Conservation (phyloP, 2,113 vertebrate species). For the Paradisaea rubra region DNA sequence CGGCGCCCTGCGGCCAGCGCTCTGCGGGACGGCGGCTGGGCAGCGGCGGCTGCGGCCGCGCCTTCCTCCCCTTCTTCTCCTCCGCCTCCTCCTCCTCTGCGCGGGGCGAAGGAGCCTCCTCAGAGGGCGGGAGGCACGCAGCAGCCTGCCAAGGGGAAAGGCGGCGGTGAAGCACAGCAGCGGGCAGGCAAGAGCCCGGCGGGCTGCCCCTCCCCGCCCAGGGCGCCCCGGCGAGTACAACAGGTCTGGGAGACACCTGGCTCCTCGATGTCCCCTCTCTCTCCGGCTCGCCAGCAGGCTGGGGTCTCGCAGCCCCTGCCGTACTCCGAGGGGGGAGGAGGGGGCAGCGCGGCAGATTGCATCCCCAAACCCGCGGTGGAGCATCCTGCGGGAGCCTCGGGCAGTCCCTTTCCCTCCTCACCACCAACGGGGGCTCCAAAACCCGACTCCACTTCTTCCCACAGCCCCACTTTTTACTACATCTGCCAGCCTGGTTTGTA, state of each 20-base stretch:
- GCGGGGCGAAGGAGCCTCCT: slow-evolving; percentile 33
- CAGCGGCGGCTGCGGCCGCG: neutral
- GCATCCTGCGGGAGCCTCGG: neutral
- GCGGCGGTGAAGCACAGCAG: neutral
- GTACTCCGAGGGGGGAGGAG: neutral
- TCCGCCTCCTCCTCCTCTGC: neutral
- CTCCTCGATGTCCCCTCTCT: no score
- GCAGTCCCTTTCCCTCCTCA: neutral
- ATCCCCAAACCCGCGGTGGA: neutral
- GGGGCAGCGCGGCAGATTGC: neutral
- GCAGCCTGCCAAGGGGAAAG: slow-evolving; percentile 57
- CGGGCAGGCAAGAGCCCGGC: neutral
- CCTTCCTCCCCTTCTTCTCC: slow-evolving; percentile 5
- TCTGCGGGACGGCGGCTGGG: slow-evolving; percentile 13
- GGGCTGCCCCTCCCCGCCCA: neutral
- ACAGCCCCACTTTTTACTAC: neutral
- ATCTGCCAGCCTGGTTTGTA: neutral
- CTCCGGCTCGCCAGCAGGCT: neutral
- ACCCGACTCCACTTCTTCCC: neutral
- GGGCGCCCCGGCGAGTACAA: neutral
- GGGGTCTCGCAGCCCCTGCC: neutral
- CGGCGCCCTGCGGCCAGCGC: slow-evolving; percentile 12
- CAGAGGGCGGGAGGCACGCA: slow-evolving; percentile 26
- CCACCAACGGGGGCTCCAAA: neutral
- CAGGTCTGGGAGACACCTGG: neutral